phyloP scores from a whole-genome alignment of 2,797 vertebrate genomes.

The Cyprinodon diabolis region DNA sequence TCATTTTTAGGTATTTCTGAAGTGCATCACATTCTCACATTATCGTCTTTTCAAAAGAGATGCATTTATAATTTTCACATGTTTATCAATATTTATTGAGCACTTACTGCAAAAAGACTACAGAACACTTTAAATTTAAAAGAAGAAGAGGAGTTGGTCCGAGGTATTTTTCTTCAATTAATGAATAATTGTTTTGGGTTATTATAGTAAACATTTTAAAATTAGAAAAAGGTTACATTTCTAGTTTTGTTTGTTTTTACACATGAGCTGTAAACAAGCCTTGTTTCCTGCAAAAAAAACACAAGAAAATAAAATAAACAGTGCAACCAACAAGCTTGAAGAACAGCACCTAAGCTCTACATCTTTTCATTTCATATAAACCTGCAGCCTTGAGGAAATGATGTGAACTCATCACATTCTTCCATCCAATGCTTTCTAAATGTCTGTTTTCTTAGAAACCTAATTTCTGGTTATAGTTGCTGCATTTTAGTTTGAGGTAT shows the following conservation, averaged over 20 bases:
- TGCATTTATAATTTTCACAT: no score
- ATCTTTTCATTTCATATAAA: background rate
- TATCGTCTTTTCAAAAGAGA: no score
- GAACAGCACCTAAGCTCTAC: background rate
- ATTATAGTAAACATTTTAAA: background rate
- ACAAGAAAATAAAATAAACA: no score
- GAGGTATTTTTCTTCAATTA: background rate
- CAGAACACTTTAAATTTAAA: no score
- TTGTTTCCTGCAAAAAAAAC: background rate
- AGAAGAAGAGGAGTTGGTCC: no score
- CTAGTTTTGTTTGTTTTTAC: background rate
- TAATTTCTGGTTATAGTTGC: background rate
- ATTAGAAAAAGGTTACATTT: no score
- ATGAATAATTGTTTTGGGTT: background rate
- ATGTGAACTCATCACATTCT: background rate
- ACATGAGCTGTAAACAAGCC: background rate
- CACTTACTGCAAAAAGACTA: no score
- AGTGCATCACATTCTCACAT: no score
- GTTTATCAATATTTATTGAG: no score
- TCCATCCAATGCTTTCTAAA: background rate
- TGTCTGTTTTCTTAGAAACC: background rate
- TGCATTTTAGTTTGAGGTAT: background rate
- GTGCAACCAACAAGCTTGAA: background rate
- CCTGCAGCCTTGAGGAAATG: background rate
- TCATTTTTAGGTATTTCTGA: no score